Base-by-base conservation (phyloP, 2,888 invertebrate genomes). In the Lasioglossum leucozonium region DNA sequence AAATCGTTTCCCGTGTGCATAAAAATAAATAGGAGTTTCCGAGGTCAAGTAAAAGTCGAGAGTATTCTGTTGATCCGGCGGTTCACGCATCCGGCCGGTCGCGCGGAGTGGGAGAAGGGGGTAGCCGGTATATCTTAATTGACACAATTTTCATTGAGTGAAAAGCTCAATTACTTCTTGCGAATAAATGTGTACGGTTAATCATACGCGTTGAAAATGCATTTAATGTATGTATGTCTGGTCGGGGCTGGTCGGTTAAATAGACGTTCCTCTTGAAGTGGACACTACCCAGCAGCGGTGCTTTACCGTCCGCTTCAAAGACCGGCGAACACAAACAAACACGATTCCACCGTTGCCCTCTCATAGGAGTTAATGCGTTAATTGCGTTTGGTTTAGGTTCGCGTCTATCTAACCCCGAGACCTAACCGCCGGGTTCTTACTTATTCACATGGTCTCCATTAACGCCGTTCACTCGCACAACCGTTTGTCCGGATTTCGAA, bases 321-420 rank as follows among this genome's bases (percentile, higher is more conserved):
- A 30, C 47, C 26, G 30, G 47, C 26, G 22, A 72, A 47, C 72
- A 22, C 72, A 72, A 72, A 72, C 47, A 72, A 47, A 72, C 34
- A 11, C 26, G 22, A 18, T 22, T 34, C 18, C 30, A 34, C 16
- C 30, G 30, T 51, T 72, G 22, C 34, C 30, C 30, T 72, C 72
- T 34, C 72, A 34, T 72, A 34, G 72, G 26, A 72, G 47, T 34
- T 51, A 72, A 72, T 72, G 47, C 72, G 47, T 47, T 72, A 51
- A 72, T 72, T 72, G 47, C 72, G 30, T 72, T 34, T 67, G 67
- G 67, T 37, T 51, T 26, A 44, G 58, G 18, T 16, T 72, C 44
- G 30, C 18, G 65, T 40, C 42, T 30, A 26, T 72, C 44, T 42
- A 6, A 16, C 40, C 44, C 40, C 22, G 51, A 16, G 72, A 44